phyloP scores from a whole-genome alignment of 35 echinoderm and acorn worm genomes.

The Heliocidaris erythrogramma region DNA sequence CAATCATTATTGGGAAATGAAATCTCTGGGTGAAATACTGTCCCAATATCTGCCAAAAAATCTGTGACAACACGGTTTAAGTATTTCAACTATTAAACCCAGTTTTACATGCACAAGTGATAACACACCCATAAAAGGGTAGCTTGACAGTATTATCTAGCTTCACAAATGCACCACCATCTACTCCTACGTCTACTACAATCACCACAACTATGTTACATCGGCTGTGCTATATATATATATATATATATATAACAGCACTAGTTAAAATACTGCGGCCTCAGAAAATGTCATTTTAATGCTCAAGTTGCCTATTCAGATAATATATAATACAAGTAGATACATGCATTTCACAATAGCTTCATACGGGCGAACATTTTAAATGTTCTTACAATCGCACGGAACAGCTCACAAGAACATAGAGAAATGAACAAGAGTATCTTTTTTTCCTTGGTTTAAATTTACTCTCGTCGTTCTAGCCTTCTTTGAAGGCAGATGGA shows the following conservation, averaged over 20 bases:
- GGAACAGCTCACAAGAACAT: not conserved
- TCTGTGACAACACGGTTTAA: not conserved
- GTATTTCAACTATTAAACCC: not conserved
- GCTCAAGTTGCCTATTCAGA: not conserved
- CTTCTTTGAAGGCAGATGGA: not conserved
- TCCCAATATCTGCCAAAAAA: not conserved
- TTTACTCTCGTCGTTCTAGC: not conserved
- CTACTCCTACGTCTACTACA: not conserved
- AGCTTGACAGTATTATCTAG: not conserved
- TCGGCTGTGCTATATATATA: not conserved
- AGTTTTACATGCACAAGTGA: not conserved
- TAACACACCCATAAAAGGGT: not conserved
- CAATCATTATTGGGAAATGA: not conserved
- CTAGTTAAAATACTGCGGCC: conserved; percentile 9
- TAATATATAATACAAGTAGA: not conserved
- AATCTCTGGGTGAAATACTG: not conserved
- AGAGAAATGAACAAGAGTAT: not conserved
- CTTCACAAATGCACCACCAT: not conserved
- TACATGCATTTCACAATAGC: not conserved
- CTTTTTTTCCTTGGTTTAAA: not conserved
- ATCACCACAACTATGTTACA: not conserved
- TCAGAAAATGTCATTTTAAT: not conserved
- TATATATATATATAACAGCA: not conserved
- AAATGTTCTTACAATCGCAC: not conserved
- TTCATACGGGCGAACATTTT: conserved; percentile 6